Evolutionary conservation across 64 coral and sea anemone species (phyloP).

Genomic region (Platygyra sinensis): DNA sequence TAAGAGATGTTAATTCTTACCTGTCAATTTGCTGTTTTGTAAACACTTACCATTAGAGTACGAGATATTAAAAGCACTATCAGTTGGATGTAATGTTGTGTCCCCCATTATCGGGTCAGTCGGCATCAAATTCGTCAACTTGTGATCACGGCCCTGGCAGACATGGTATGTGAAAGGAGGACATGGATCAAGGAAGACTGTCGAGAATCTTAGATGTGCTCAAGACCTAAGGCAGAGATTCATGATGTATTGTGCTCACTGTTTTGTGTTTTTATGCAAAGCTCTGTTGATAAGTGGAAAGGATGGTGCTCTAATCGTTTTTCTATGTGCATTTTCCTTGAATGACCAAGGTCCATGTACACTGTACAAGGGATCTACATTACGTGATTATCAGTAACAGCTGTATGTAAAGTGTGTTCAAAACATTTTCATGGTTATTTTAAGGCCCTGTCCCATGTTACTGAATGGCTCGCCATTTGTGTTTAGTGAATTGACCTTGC

Average conservation of each 20-base stretch:
- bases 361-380: no score
- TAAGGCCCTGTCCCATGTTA: conserved; percentile 90
- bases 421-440: conserved; percentile 4
- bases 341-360: no score
- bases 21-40: not conserved
- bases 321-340: no score
- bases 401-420: not conserved
- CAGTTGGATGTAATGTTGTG: not conserved
- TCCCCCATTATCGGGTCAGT: conserved; percentile 79
- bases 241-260: not conserved
- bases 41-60: no score
- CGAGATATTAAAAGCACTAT: not conserved
- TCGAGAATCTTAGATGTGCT: conserved; percentile 93
- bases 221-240: conserved; percentile 89
- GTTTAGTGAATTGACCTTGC: conserved; percentile 99
- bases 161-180: conserved; percentile 97
- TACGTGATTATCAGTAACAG: no score
- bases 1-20: no score
- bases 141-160: conserved; percentile 95
- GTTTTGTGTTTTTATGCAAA: not conserved
- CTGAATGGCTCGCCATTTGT: conserved; percentile 84
- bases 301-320: not conserved
- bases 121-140: conserved; percentile 93
- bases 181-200: conserved; percentile 85
- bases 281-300: not conserved